These are phyloP conservation scores for Griposia aprilina DNA, from an alignment of 2,888 invertebrate genomes.

Conservation along the genomic window DNA sequence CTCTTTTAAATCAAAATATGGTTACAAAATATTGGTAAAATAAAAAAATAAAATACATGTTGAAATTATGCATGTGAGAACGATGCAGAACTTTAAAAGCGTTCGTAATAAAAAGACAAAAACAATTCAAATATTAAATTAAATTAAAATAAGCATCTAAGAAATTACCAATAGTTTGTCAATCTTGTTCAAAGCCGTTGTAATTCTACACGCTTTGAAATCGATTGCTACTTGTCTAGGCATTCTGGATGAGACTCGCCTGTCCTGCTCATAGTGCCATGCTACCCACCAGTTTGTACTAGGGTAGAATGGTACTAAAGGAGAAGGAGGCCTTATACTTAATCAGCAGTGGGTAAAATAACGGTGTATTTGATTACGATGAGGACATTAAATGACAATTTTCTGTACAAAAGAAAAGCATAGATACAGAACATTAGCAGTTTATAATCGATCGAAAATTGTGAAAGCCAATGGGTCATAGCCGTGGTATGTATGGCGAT, in stretches of 20 bases:
- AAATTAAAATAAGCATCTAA: no score
- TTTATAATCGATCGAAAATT: constrained; percentile 24
- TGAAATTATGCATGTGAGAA: no score
- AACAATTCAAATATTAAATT: no score
- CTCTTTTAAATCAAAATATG: no score
- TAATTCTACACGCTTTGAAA: not conserved
- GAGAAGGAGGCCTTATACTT: not conserved
- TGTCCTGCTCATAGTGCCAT: not conserved
- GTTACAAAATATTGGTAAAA: no score
- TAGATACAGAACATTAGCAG: not conserved
- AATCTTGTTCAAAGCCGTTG: not conserved
- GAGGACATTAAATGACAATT: not conserved
- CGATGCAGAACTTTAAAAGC: no score
- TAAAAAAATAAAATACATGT: no score
- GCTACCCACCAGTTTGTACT: not conserved
- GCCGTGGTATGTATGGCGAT: constrained; percentile 1
- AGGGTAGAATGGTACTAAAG: not conserved
- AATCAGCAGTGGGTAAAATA: not conserved
- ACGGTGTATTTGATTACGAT: not conserved
- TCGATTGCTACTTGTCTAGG: not conserved
- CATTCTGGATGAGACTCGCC: not conserved
- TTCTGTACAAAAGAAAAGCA: not conserved
- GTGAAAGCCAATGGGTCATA: constrained; percentile 6
- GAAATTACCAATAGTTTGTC: no score
- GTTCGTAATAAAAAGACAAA: no score